A percentile compares a stretch with the other conserved stretches of the same genome.
phyloP scores from a whole-genome alignment of 2,888 invertebrate genomes.

The Danaus chrysippus region DNA sequence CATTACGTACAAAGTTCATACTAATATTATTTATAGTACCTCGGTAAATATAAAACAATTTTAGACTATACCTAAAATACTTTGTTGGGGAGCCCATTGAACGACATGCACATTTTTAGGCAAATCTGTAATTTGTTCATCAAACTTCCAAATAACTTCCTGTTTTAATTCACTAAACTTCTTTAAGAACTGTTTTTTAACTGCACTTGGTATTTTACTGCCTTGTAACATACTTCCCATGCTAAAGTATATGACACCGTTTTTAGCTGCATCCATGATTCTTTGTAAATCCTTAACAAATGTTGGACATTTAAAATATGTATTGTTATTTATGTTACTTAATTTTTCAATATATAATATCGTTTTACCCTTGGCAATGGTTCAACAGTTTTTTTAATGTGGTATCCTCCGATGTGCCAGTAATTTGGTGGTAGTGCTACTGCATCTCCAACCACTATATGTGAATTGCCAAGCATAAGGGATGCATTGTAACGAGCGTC shows the following conservation, averaged over 20 bases:
- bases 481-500: slow-evolving; percentile 50
- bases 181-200: slow-evolving; percentile 41
- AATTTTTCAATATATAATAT: neutral
- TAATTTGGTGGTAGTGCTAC: slow-evolving; percentile 49
- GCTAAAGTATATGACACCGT: slow-evolving; percentile 65
- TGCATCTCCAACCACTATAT: slow-evolving; percentile 44
- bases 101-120: slow-evolving; percentile 64
- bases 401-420: slow-evolving; percentile 53
- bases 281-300: slow-evolving; percentile 48
- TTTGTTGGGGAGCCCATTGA: slow-evolving; percentile 64
- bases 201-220: slow-evolving; percentile 43
- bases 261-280: slow-evolving; percentile 48
- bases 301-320: slow-evolving; percentile 9
- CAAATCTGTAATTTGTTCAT: slow-evolving; percentile 42
- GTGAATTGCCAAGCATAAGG: slow-evolving; percentile 53
- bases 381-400: slow-evolving; percentile 45
- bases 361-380: slow-evolving; percentile 45
- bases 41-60: slow-evolving; percentile 14
- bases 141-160: slow-evolving; percentile 61
- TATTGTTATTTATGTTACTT: slow-evolving; percentile 14
- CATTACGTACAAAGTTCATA: too few relatives aligned
- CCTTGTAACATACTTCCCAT: slow-evolving; percentile 56
- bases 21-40: too few relatives aligned
- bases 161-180: slow-evolving; percentile 53
- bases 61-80: slow-evolving; percentile 45